These are phyloP conservation scores for Falco rusticolus DNA, from an alignment of 2,797 vertebrate species.

Conservation along the genomic window DNA sequence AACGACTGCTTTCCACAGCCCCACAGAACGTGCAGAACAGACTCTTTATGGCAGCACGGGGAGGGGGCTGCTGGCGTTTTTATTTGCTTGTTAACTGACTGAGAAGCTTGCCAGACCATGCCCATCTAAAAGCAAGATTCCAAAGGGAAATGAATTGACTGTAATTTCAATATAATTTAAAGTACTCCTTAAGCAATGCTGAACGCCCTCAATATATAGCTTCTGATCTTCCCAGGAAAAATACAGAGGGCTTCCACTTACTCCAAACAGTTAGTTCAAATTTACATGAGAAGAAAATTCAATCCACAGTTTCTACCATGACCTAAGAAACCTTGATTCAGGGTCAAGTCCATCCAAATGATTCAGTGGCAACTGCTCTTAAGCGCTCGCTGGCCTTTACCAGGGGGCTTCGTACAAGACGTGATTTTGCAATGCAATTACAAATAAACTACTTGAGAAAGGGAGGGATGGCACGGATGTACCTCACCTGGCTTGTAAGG, in stretches of 20 bases:
- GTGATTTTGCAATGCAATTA: background rate
- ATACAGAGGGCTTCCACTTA: background rate
- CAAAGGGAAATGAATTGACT: background rate
- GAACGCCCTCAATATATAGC: background rate
- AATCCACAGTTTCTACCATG: background rate
- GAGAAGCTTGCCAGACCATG: background rate
- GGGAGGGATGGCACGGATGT: background rate
- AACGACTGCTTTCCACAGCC: background rate
- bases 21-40: background rate
- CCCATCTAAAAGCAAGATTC: background rate
- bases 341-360: background rate
- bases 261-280: background rate
- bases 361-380: background rate
- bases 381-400: background rate
- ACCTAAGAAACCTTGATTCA: background rate
- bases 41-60: background rate
- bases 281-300: background rate
- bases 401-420: accelerated
- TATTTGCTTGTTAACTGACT: background rate
- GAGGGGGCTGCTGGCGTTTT: background rate
- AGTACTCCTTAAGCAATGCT: background rate
- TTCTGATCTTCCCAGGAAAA: background rate
- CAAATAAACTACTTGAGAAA: background rate
- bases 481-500: background rate
- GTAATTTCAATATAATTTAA: background rate